phyloP scores from a whole-genome alignment of 2,888 invertebrate genomes.

The Caenorhabditis plicata region DNA sequence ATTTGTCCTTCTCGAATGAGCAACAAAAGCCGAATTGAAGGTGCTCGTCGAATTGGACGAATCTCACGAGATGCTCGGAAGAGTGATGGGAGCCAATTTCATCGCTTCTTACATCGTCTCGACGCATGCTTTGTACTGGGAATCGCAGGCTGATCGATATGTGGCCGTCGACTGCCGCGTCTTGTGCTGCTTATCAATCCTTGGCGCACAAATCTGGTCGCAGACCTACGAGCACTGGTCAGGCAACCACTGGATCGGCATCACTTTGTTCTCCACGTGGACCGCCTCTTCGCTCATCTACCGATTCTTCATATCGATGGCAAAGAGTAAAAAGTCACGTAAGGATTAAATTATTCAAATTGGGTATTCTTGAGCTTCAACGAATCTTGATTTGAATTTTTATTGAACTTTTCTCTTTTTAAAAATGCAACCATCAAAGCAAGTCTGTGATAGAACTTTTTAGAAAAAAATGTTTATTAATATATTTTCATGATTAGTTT shows the following conservation, averaged over 20 bases:
- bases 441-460: no score
- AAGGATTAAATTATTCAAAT: no score
- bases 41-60: constrained; percentile 57
- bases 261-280: constrained; percentile 62
- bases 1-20: neutral
- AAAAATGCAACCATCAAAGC: no score
- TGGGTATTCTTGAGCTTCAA: no score
- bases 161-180: constrained; percentile 56
- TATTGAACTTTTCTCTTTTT: no score
- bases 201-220: constrained; percentile 63
- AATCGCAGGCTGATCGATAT: constrained; percentile 43
- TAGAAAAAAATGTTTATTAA: no score
- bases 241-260: constrained; percentile 62
- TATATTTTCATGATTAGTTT: no score
- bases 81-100: constrained; percentile 63
- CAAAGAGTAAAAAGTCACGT: no score
- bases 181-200: constrained; percentile 58
- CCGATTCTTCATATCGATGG: no score
- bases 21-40: constrained; percentile 26
- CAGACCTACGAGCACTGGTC: constrained; percentile 59
- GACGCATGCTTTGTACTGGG: constrained; percentile 59
- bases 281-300: constrained; percentile 56
- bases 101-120: constrained; percentile 44
- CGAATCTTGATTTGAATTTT: no score
- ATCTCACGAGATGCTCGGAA: constrained; percentile 56